Percentiles rank a stretch among this genome's conserved stretches.
Evolutionary conservation across 2,888 invertebrate genomes (phyloP).

Genomic region (Meta bourneti): DNA sequence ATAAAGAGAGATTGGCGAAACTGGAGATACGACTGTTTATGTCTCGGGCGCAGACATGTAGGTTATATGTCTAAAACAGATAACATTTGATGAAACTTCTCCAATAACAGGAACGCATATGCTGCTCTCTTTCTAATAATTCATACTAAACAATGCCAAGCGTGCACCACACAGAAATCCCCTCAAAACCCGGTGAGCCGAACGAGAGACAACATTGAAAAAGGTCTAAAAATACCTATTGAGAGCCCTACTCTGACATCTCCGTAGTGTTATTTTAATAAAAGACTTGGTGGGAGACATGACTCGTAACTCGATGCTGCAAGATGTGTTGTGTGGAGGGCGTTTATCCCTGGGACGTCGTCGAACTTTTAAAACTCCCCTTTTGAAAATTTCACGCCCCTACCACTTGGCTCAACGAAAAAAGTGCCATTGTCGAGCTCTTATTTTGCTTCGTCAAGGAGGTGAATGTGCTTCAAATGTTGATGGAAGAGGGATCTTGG

Average conservation of each 20-base stretch:
- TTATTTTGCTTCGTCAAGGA: neutral
- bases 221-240: neutral
- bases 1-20: too few relatives aligned
- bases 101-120: too few relatives aligned
- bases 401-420: neutral
- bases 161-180: slow-evolving; percentile 14
- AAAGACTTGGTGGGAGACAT: slow-evolving; percentile 22
- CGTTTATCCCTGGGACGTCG: slow-evolving; percentile 37
- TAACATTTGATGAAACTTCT: too few relatives aligned
- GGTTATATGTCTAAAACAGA: too few relatives aligned
- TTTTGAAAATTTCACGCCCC: neutral
- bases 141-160: neutral
- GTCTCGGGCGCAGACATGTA: too few relatives aligned
- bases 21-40: too few relatives aligned
- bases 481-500: neutral
- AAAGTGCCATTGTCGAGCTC: neutral
- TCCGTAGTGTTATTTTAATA: slow-evolving; percentile 46
- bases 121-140: too few relatives aligned
- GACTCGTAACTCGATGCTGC: slow-evolving; percentile 40
- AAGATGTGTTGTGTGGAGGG: slow-evolving; percentile 19
- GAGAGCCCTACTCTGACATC: neutral
- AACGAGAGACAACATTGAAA: neutral
- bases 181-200: neutral
- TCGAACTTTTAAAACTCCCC: slow-evolving; percentile 20
- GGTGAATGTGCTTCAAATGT: neutral